Evolutionary conservation across 2,888 invertebrate species (phyloP).

Genomic region (Lepidonotus clava): DNA sequence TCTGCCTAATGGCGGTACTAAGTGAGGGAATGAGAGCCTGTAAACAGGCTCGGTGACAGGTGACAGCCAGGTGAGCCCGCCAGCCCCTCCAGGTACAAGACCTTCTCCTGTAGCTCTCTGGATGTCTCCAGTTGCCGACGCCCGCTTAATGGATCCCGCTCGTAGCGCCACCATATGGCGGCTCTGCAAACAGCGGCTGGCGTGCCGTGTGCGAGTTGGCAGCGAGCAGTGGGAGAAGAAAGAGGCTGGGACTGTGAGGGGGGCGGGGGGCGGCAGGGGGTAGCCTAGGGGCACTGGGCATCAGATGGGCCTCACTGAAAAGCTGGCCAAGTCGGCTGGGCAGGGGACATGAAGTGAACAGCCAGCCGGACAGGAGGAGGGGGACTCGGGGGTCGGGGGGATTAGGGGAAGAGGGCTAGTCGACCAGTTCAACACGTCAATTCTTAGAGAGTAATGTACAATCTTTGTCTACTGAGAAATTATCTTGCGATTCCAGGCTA

Average conservation of each 20-base stretch:
- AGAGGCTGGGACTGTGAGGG: neutral
- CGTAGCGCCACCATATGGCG: conserved; percentile 6
- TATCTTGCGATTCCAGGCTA: too few relatives aligned
- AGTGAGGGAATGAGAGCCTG: conserved; percentile 18
- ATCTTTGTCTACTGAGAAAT: too few relatives aligned
- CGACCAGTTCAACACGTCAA: too few relatives aligned
- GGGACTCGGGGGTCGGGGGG: too few relatives aligned
- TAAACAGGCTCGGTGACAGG: conserved; percentile 28
- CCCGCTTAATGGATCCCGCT: conserved; percentile 20
- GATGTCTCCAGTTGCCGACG: neutral
- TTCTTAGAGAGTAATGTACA: too few relatives aligned
- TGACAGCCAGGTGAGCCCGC: neutral
- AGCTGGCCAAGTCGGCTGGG: neutral
- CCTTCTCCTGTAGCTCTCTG: neutral
- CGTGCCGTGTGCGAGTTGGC: neutral
- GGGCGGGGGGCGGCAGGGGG: neutral
- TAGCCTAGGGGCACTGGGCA: conserved; percentile 17
- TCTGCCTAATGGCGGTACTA: conserved; percentile 23
- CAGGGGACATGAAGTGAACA: neutral
- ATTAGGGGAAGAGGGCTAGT: too few relatives aligned
- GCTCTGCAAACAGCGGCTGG: conserved; percentile 5
- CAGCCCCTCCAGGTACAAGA: neutral
- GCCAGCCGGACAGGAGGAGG: neutral
- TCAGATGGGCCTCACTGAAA: neutral
- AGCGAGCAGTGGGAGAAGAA: neutral